Conservation (phyloP, 2,113 vertebrate genomes). For the Porphyrio hochstetteri region DNA sequence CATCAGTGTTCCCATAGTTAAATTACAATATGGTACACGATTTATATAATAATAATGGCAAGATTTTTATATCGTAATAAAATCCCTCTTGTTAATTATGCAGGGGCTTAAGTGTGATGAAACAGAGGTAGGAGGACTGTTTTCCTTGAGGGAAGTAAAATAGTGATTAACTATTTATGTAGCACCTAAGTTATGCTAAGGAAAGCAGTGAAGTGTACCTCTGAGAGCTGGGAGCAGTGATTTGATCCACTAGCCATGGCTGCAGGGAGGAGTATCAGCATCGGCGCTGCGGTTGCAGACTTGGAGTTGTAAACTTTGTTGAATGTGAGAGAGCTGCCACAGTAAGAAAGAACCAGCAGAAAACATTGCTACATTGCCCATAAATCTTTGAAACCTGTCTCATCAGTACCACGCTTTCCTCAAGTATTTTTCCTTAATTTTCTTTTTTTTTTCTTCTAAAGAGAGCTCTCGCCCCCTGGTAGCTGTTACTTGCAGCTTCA, state of each 20-base stretch:
- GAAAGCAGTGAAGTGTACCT: background rate
- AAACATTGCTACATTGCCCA: rapidly evolving
- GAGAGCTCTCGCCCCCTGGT: background rate
- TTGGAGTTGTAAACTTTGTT: too few relatives aligned
- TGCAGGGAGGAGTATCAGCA: rapidly evolving
- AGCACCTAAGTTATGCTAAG: background rate
- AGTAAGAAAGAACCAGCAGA: background rate
- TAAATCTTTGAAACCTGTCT: background rate
- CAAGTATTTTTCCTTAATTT: background rate
- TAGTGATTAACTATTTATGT: background rate
- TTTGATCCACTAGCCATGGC: too few relatives aligned
- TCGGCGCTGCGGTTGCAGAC: background rate
- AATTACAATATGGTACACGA: background rate
- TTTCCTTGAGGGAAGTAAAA: background rate
- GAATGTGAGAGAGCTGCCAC: background rate
- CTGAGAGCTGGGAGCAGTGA: background rate
- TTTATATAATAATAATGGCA: background rate
- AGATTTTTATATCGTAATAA: background rate
- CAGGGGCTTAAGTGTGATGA: background rate
- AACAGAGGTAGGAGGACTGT: background rate
- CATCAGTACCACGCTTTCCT: background rate
- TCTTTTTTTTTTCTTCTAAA: background rate
- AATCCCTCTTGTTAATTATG: background rate
- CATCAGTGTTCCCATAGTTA: background rate
- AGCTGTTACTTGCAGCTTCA: background rate